Evolutionary conservation across 2,888 invertebrate genomes (phyloP), one percentile per base, ranked within the genome.

Genomic region (Cheilosia urbana): DNA sequence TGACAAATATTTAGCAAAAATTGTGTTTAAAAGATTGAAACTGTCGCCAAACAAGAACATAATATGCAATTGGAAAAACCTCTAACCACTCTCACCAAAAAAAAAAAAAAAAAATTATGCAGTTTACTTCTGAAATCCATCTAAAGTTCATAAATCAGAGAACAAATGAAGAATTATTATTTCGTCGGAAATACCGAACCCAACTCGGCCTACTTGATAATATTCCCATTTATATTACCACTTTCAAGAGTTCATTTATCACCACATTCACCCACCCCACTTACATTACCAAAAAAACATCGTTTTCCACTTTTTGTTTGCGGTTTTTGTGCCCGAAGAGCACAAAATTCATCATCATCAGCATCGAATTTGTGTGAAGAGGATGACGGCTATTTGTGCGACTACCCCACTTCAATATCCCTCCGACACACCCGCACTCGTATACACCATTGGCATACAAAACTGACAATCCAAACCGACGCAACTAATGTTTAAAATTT

Each of bases 301-400:
- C 57, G 49, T 73, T 78, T 77, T 72, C 72, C 77, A 77, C 77
- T 83, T 77, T 82, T 77, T 63, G 68, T 55, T 51, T 72, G 65
- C 53, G 77, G 77, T 68, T 68, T 66, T 21, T 27, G 51, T 47
- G n/a, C 60, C 82, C 66, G 21, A 60, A 57, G 17, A 73, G 62
- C 73, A 49, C 49, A 49, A 66, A 73, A 83, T 78, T 73, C 68
- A 83, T 83, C 83, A 78, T 72, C 82, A 66, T 82, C 77, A 66
- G 53, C 60, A 77, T 66, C 49, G 72, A 72, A 68, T 73, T 73
- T 60, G 66, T 69, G 57, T 19, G 21, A 72, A 62, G 17, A 42
- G 62, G 24, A 60, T 73, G 77, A 68, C 63, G 47, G 60, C 66
- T 55, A 49, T 57, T 63, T 55, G 45, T 27, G 34, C 47, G 47